Evolutionary conservation across 2,113 vertebrate species (phyloP).

Genomic region (Willisornis vidua): DNA sequence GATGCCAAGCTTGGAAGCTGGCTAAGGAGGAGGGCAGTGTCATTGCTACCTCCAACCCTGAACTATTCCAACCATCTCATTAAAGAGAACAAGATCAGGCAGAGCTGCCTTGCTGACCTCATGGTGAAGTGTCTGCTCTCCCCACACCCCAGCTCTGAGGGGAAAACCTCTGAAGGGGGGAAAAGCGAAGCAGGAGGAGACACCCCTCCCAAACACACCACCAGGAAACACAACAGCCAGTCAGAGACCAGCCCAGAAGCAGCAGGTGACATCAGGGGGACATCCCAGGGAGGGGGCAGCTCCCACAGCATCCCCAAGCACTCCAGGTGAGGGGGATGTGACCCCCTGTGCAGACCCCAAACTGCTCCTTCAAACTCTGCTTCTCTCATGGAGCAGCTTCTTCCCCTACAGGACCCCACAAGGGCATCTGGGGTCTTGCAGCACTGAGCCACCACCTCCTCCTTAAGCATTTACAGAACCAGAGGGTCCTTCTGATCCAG

Average conservation of each 20-base stretch:
- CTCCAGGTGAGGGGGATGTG: fast-evolving
- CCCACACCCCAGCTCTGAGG: fast-evolving
- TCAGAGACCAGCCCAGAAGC: fast-evolving
- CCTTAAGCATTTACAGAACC: too few species aligned
- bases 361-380: fast-evolving
- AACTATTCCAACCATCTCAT: fast-evolving
- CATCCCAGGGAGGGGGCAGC: background rate
- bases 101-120: background rate
- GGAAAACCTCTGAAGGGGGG: background rate
- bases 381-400: background rate
- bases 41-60: background rate
- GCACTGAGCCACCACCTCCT: background rate
- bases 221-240: background rate
- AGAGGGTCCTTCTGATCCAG: background rate
- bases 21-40: background rate
- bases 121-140: background rate
- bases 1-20: background rate
- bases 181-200: background rate
- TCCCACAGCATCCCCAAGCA: fast-evolving
- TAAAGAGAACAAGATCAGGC: too few species aligned
- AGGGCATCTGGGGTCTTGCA: fast-evolving
- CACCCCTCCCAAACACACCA: fast-evolving
- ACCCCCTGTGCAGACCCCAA: background rate
- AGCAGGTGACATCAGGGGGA: background rate
- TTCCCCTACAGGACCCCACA: background rate